Percentiles rank a stretch among this genome's conserved stretches.
These are phyloP conservation scores for Pissodes strobi DNA, from an alignment of 1,140 invertebrate genomes.

Conservation along the genomic window DNA sequence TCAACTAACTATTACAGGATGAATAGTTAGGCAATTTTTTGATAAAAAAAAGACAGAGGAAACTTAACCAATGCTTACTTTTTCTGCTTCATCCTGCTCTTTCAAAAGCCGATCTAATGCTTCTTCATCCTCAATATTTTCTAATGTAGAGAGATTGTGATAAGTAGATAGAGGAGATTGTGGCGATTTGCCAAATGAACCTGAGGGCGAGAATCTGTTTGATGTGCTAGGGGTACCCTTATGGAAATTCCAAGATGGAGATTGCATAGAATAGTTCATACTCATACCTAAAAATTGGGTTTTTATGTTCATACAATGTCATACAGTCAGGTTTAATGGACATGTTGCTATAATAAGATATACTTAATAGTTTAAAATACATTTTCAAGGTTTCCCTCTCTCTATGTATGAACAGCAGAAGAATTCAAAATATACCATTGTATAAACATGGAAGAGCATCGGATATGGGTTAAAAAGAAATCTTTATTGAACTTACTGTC, in stretches of 20 bases:
- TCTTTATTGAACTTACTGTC: conserved; percentile 46
- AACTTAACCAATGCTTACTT: conserved; percentile 15
- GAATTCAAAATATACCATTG: too few relatives aligned
- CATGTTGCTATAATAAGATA: too few relatives aligned
- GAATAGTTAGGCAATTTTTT: too few relatives aligned
- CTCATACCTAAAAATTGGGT: conserved; percentile 41
- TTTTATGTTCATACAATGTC: conserved; percentile 15
- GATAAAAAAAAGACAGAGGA: neutral
- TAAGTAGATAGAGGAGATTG: conserved; percentile 44
- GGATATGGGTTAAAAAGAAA: too few relatives aligned
- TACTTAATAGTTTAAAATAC: too few relatives aligned
- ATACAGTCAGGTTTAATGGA: too few relatives aligned
- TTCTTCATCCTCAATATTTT: conserved; percentile 58
- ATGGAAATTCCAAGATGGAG: conserved; percentile 45
- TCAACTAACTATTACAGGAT: too few relatives aligned
- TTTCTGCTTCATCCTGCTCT: conserved; percentile 44
- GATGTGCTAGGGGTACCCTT: conserved; percentile 25
- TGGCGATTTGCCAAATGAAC: conserved; percentile 41
- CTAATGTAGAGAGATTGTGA: conserved; percentile 50
- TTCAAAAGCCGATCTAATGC: conserved; percentile 57
- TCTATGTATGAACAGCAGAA: too few relatives aligned
- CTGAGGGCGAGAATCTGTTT: conserved; percentile 41
- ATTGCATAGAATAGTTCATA: conserved; percentile 47
- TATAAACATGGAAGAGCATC: too few relatives aligned
- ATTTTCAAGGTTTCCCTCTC: too few relatives aligned